Percentiles rank a stretch among this genome's conserved stretches.
Conservation (phyloP, 2,888 invertebrate species). For the Eremobia ochroleuca region DNA sequence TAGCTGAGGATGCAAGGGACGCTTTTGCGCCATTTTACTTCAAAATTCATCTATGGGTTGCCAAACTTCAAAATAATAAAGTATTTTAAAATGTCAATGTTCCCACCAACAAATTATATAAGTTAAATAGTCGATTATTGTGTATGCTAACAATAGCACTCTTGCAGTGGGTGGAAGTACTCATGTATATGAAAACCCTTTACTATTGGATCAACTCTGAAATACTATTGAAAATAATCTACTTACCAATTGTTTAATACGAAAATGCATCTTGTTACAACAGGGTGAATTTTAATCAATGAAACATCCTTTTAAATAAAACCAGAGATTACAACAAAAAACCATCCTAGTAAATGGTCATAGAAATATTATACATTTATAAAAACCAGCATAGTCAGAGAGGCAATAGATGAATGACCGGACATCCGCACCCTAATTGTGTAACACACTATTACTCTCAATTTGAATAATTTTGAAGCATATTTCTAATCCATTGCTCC, state of each 20-base stretch:
- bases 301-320: neutral
- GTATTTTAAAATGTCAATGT: neutral
- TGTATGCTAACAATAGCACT: neutral
- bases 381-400: conserved; percentile 13
- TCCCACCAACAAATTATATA: neutral
- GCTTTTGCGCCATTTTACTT: neutral
- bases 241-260: neutral
- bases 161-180: neutral
- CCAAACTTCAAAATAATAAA: neutral
- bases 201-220: neutral
- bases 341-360: neutral
- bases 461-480: too few relatives aligned
- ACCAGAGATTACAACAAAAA: neutral
- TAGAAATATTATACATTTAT: neutral
- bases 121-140: neutral
- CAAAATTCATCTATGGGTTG: neutral
- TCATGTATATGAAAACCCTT: neutral
- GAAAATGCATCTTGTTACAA: neutral
- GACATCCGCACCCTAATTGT: too few relatives aligned
- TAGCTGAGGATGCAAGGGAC: too few relatives aligned
- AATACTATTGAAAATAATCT: neutral
- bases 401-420: conserved; percentile 30
- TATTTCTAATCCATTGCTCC: too few relatives aligned
- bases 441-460: too few relatives aligned
- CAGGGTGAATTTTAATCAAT: neutral